phyloP scores from a whole-genome alignment of 2,888 invertebrate genomes.

The Invenusta paracnida region DNA sequence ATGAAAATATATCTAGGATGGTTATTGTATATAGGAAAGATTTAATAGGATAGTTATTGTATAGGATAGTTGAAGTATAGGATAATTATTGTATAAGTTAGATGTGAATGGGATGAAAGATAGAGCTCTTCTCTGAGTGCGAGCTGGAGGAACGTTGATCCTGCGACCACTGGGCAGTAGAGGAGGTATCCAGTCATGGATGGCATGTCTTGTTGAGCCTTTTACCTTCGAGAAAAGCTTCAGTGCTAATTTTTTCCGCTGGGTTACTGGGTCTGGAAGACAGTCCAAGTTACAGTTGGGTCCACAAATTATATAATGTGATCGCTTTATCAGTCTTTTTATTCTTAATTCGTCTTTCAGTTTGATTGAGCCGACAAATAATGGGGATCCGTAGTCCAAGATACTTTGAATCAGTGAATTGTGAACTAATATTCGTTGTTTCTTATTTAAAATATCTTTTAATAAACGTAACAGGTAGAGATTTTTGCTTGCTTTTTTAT shows the following conservation, averaged over 20 bases:
- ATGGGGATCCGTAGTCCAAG: background rate
- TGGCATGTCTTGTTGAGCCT: no score
- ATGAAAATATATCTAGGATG: conserved; percentile 23
- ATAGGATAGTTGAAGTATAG: background rate
- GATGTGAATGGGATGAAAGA: conserved; percentile 22
- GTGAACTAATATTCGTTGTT: background rate
- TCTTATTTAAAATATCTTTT: background rate
- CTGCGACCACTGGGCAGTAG: background rate
- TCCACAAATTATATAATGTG: background rate
- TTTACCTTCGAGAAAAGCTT: no score
- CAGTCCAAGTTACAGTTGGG: background rate
- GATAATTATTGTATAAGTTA: conserved; percentile 22
- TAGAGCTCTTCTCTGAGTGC: conserved; percentile 27
- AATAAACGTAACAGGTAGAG: background rate
- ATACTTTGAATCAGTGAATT: background rate
- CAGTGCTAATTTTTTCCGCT: no score
- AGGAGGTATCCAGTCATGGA: background rate
- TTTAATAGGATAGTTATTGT: background rate
- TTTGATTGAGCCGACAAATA: background rate
- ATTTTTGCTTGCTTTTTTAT: background rate
- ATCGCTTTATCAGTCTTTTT: background rate
- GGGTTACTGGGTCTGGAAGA: no score
- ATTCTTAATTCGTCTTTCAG: background rate
- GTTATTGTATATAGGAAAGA: conserved; percentile 2
- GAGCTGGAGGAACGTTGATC: conserved; percentile 25